These are phyloP conservation scores for Micoletzkya japonica DNA, from an alignment of 2,888 invertebrate species.

Conservation along the genomic window DNA sequence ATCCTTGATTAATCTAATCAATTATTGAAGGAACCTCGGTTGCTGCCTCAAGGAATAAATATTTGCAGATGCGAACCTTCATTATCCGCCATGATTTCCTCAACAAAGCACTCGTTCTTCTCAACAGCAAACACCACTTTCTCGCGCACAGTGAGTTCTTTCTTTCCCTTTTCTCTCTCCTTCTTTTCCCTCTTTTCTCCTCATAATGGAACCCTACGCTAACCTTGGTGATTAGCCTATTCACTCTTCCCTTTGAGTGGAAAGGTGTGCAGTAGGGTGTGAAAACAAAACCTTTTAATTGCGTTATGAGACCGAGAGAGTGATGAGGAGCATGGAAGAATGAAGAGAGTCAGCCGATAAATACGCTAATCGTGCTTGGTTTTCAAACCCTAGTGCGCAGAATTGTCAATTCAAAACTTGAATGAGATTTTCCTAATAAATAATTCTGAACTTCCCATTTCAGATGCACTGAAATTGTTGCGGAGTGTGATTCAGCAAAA, in stretches of 20 bases:
- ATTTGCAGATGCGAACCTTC: conserved; percentile 94
- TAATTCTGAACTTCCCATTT: conserved; percentile 37
- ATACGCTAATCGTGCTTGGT: too few species aligned
- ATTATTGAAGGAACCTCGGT: too few species aligned
- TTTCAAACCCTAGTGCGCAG: too few species aligned
- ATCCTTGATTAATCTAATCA: too few species aligned
- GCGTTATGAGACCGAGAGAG: too few species aligned
- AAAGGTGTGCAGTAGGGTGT: too few species aligned
- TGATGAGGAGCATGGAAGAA: too few species aligned
- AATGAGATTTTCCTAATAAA: conserved; percentile 21
- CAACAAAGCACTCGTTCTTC: conserved; percentile 82
- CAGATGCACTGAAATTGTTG: conserved; percentile 90
- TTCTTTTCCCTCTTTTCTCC: not conserved
- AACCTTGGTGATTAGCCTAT: not conserved
- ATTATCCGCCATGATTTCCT: conserved; percentile 94
- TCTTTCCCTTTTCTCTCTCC: not conserved
- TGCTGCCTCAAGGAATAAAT: not conserved
- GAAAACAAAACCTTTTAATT: too few species aligned
- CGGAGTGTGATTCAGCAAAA: conserved; percentile 94
- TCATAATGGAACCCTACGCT: not conserved
- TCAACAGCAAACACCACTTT: conserved; percentile 70
- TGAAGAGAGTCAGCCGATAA: too few species aligned
- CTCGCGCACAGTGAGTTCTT: conserved; percentile 78
- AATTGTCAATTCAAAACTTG: too few species aligned
- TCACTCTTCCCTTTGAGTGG: too few species aligned